A percentile compares a stretch with the other conserved stretches of the same genome.
Conservation (phyloP, 2,113 vertebrate species). For the Penelope pileata region DNA sequence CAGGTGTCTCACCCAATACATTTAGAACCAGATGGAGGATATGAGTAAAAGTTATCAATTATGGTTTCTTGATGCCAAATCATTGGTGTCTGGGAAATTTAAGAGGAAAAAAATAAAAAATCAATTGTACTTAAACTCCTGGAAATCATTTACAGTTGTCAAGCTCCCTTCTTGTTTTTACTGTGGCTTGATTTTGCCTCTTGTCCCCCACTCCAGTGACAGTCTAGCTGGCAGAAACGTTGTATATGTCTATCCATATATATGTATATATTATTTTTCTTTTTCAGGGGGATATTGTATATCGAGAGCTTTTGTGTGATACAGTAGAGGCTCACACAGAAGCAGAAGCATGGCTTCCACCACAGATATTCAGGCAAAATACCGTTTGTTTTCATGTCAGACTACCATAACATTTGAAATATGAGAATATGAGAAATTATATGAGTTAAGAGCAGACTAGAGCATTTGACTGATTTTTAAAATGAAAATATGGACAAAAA, state of each 20-base stretch:
- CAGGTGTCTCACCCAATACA: background rate
- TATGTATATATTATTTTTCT: background rate
- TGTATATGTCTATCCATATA: background rate
- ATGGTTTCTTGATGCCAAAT: background rate
- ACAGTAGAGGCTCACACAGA: background rate
- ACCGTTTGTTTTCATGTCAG: background rate
- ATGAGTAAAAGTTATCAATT: background rate
- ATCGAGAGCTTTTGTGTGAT: background rate
- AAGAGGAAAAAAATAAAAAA: accelerated
- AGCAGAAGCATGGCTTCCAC: background rate
- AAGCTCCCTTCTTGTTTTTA: background rate
- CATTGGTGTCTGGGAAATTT: background rate
- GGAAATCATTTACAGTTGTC: background rate
- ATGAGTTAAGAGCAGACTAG: background rate
- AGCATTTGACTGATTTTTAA: background rate
- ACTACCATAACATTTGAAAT: background rate
- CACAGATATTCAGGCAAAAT: background rate
- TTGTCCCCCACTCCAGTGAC: background rate
- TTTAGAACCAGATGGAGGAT: background rate
- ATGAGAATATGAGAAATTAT: too few relatives aligned
- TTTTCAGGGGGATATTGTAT: background rate
- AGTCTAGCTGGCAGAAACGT: background rate
- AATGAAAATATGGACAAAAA: background rate
- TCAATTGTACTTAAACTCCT: background rate
- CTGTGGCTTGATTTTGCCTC: too few relatives aligned